Conservation (phyloP, 2,113 vertebrate species). For the Arvicanthis niloticus region DNA sequence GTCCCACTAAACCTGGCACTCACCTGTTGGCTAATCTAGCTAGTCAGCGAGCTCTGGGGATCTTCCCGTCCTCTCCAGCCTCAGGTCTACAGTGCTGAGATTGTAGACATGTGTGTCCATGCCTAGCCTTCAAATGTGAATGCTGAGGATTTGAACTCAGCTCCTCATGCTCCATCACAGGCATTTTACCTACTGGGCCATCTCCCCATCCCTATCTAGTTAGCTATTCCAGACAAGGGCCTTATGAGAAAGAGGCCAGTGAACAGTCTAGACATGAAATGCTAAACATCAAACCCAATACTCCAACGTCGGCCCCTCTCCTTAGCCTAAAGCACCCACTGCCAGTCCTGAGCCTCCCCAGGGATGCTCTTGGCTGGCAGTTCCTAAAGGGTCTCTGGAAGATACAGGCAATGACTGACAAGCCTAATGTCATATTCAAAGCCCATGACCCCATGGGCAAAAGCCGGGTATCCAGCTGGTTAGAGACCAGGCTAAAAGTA, state of each 20-base stretch:
- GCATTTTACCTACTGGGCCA: neutral
- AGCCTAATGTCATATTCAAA: neutral
- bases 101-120: too few species aligned
- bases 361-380: accelerated
- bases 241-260: neutral
- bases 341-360: neutral
- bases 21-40: neutral
- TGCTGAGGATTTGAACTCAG: neutral
- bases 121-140: too few species aligned
- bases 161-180: neutral
- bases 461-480: neutral
- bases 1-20: neutral
- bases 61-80: neutral
- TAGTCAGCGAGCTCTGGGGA: neutral
- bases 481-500: neutral
- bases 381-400: neutral
- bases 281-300: neutral
- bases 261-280: neutral
- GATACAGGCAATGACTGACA: neutral
- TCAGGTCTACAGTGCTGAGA: neutral
- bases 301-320: neutral
- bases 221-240: neutral
- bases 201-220: neutral
- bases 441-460: neutral
- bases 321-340: neutral